Evolutionary conservation across 92 coral and sea anemone species (phyloP), one percentile per base, ranked within the genome.

Genomic region (Zoanthus sansibaricus): DNA sequence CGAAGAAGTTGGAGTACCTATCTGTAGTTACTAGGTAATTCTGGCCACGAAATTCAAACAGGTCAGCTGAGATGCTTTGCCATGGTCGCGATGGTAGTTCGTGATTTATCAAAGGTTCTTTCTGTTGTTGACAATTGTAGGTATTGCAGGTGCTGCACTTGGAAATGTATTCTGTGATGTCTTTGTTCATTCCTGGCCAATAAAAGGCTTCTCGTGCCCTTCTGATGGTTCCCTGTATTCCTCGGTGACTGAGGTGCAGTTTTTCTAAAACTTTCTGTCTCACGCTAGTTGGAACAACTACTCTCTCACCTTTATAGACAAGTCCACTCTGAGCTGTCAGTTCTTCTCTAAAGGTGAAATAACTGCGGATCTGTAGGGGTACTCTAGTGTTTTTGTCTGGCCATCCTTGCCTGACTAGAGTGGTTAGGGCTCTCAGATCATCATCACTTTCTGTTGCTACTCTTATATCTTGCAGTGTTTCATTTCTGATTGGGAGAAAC

Each of bases 251-350:
- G 25, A 25, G 25, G 25, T 25, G 5, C 9, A 88, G 62, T 46
- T 84, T 83, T 45, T 75, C 12, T 45, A 79, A 46, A 71, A 89
- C 76, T 3, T 71, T 79, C 61, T 67, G 61, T 76, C 86, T 55
- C 18, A 75, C 59, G 59, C 87, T 80, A 13, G 45, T 33, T 8
- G 92, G 92, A 9, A 89, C 79, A 3, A 89, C 76, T 74, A 84
- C 87, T 21, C 89, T 58, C 46, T 88, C 88, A 7, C 92, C 86
- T 79, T 85, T 89, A 68, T 82, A 83, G 52, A 83, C 74, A 11
- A 88, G 55, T 18, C 88, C 88, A 47, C 75, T 75, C 70, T 88
- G 91, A 20, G 83, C 52, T 80, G 84, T 17, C 51, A 88, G 75
- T 68, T 83, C 87, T 49, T 83, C 87, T 11, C 76, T 30, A 47